Conservation (phyloP, 1,140 invertebrate genomes). For the Leptinotarsa defecta region DNA sequence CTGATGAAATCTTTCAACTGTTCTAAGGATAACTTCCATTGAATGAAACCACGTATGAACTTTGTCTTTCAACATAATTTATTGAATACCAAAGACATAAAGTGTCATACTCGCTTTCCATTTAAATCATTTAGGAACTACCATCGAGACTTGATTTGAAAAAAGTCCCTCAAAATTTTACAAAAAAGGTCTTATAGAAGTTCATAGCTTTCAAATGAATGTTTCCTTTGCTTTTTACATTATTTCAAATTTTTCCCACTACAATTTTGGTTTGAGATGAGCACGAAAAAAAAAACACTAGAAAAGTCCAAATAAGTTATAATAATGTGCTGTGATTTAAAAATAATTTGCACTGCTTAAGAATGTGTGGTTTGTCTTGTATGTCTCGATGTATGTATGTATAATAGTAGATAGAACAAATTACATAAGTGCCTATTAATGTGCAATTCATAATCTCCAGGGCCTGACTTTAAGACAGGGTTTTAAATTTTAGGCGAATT, state of each 20-base stretch:
- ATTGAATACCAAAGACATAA: conserved; percentile 51
- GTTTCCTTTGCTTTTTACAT: conserved; percentile 20
- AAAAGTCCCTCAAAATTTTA: conserved; percentile 51
- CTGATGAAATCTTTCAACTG: too few relatives aligned
- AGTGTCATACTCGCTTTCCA: conserved; percentile 49
- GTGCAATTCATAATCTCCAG: conserved; percentile 51
- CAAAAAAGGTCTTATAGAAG: conserved; percentile 47
- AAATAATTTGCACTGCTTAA: too few relatives aligned
- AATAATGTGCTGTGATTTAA: background rate
- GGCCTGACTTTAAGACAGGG: conserved; percentile 55
- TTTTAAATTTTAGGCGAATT: conserved; percentile 48
- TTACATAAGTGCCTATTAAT: conserved; percentile 51
- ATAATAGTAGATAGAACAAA: conserved; percentile 41
- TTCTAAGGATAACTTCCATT: too few relatives aligned
- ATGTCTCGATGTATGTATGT: conserved; percentile 13
- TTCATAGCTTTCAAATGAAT: conserved; percentile 30
- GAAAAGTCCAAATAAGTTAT: background rate
- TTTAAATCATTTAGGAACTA: conserved; percentile 3
- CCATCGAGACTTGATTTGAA: background rate
- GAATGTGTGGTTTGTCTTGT: background rate
- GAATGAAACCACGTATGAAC: too few relatives aligned
- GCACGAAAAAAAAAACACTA: too few relatives aligned
- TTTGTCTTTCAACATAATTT: background rate
- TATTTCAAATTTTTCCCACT: background rate
- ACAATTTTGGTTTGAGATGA: conserved; percentile 1